These are phyloP conservation scores for Petrocephalus zakoni DNA, from an alignment of 2,113 vertebrate species.

Conservation along the genomic window DNA sequence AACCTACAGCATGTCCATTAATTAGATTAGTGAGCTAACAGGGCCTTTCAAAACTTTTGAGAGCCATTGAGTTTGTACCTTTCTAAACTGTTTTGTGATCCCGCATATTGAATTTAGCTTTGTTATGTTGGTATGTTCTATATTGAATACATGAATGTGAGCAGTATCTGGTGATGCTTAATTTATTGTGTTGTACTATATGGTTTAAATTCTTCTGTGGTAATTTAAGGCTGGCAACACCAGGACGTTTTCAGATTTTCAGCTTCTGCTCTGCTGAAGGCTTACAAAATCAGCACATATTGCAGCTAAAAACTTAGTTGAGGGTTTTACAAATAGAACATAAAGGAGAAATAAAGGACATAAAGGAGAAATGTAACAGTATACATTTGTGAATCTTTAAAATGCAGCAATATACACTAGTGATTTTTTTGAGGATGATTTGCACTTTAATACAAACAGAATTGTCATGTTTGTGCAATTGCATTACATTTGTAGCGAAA, in stretches of 20 bases:
- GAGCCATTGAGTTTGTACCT: background rate
- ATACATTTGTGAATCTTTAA: background rate
- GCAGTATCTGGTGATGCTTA: too few relatives aligned
- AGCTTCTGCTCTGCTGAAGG: background rate
- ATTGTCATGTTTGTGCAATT: background rate
- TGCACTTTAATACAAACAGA: background rate
- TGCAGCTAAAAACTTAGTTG: too few relatives aligned
- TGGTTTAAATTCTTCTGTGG: background rate
- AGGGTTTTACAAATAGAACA: background rate
- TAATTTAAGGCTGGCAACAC: background rate
- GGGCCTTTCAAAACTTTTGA: background rate
- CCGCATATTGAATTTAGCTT: background rate
- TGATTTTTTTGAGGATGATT: background rate
- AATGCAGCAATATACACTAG: background rate
- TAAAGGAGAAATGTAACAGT: background rate
- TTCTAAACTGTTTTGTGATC: background rate
- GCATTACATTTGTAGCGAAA: background rate
- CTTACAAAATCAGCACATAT: background rate
- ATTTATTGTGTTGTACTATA: too few relatives aligned
- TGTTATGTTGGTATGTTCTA: background rate
- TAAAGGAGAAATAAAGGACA: background rate
- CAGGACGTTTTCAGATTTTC: background rate
- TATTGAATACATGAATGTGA: too few relatives aligned
- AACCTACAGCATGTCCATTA: background rate
- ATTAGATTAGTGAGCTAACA: background rate